Conservation (phyloP, 2,113 vertebrate species). For the Anguilla japonica region DNA sequence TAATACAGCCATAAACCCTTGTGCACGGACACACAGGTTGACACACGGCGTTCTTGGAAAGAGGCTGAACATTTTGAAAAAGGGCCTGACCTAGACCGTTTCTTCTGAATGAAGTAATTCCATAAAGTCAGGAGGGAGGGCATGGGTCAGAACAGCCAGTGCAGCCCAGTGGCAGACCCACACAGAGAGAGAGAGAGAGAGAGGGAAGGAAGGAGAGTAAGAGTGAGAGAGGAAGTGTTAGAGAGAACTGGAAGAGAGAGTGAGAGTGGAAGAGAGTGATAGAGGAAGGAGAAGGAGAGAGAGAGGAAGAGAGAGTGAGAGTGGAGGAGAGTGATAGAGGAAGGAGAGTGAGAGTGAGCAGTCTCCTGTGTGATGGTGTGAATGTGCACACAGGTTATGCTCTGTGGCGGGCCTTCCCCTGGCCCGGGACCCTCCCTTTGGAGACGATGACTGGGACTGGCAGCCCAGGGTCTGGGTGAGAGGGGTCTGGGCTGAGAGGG, state of each 20-base stretch:
- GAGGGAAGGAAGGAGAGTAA: not conserved
- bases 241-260: slow-evolving; percentile 1
- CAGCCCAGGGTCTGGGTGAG: too few species aligned
- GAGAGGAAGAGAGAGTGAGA: not conserved
- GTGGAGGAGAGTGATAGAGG: not conserved
- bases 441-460: slow-evolving; percentile 54
- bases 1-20: not conserved
- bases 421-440: slow-evolving; percentile 57
- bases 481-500: too few species aligned
- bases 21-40: slow-evolving; percentile 15
- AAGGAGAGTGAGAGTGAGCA: slow-evolving; percentile 26
- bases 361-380: not conserved
- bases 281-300: not conserved
- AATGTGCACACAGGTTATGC: slow-evolving; percentile 42
- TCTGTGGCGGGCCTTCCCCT: slow-evolving; percentile 32
- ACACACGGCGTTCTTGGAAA: not conserved
- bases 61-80: slow-evolving; percentile 18
- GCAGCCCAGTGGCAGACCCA: not conserved
- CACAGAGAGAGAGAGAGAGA: slow-evolving; percentile 34
- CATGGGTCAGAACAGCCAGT: not conserved
- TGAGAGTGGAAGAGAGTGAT: not conserved
- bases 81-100: slow-evolving; percentile 61
- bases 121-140: not conserved
- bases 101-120: slow-evolving; percentile 35
- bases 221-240: not conserved